Evolutionary conservation across 2,888 invertebrate genomes (phyloP).

Genomic region (Andrena bicolor): DNA sequence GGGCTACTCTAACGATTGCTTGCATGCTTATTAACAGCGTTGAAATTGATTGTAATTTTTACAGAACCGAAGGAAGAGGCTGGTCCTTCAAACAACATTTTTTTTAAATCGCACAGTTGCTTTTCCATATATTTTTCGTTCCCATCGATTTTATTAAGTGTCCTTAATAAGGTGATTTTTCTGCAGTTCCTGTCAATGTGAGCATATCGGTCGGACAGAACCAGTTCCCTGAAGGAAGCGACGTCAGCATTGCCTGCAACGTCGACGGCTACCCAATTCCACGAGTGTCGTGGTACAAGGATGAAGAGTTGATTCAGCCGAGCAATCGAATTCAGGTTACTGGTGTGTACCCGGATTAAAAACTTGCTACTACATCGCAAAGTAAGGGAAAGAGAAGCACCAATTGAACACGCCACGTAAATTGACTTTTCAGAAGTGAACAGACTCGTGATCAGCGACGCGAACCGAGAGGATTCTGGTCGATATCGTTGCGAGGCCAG

Average conservation of each 20-base stretch:
- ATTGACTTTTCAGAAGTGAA: slow-evolving; percentile 86
- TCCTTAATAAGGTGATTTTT: slow-evolving; percentile 18
- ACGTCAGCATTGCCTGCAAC: slow-evolving; percentile 90
- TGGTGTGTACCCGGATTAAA: slow-evolving; percentile 85
- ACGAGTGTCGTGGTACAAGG: slow-evolving; percentile 93
- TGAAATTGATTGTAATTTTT: neutral
- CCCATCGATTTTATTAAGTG: neutral
- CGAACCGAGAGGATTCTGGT: slow-evolving; percentile 90
- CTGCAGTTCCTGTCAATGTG: slow-evolving; percentile 88
- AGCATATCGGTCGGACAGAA: slow-evolving; percentile 87
- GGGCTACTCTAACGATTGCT: neutral
- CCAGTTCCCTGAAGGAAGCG: slow-evolving; percentile 89
- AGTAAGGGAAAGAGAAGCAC: neutral
- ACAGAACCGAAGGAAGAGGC: neutral
- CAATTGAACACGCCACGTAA: neutral
- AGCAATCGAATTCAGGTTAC: slow-evolving; percentile 88
- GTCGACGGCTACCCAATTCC: slow-evolving; percentile 93
- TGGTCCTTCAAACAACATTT: neutral
- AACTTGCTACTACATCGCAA: neutral
- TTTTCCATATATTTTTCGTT: slow-evolving; percentile 9
- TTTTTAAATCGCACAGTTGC: slow-evolving; percentile 4
- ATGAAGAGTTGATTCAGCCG: slow-evolving; percentile 87
- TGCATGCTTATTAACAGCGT: slow-evolving; percentile 8
- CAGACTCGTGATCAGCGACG: slow-evolving; percentile 89
- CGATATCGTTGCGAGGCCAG: slow-evolving; percentile 93